Conservation (phyloP, 1,140 invertebrate species). For the Plectrocnemia conspersa region DNA sequence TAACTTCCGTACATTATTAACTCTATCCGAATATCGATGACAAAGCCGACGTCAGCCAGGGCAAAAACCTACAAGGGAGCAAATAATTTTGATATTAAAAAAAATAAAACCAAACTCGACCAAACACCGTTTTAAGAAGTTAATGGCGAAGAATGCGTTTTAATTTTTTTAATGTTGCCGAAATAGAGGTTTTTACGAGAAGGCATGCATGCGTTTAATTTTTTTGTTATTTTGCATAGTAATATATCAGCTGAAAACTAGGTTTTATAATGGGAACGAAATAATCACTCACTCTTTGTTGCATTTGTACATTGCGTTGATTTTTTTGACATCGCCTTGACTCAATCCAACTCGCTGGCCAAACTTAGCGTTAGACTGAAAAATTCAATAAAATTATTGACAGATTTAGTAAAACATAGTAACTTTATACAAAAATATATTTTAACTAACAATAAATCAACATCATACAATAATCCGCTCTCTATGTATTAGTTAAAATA, state of each 20-base stretch:
- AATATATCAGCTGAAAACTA: no score
- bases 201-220: no score
- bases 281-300: constrained; percentile 52
- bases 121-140: no score
- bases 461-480: neutral
- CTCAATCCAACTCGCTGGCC: constrained; percentile 71
- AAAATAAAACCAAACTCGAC: neutral
- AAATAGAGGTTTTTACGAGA: no score
- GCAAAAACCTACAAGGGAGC: constrained; percentile 9
- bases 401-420: neutral
- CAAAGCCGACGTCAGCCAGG: constrained; percentile 1
- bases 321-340: constrained; percentile 65
- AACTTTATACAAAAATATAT: neutral
- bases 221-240: no score
- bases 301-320: constrained; percentile 74
- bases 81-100: constrained; percentile 4
- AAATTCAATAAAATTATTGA: neutral
- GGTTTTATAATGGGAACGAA: no score
- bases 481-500: neutral
- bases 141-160: no score
- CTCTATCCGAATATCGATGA: constrained; percentile 9
- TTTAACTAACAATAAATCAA: neutral
- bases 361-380: constrained; percentile 40
- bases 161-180: no score
- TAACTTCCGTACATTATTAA: neutral